phyloP scores from a whole-genome alignment of 2,888 invertebrate species.

The Drosophila ezoana region DNA sequence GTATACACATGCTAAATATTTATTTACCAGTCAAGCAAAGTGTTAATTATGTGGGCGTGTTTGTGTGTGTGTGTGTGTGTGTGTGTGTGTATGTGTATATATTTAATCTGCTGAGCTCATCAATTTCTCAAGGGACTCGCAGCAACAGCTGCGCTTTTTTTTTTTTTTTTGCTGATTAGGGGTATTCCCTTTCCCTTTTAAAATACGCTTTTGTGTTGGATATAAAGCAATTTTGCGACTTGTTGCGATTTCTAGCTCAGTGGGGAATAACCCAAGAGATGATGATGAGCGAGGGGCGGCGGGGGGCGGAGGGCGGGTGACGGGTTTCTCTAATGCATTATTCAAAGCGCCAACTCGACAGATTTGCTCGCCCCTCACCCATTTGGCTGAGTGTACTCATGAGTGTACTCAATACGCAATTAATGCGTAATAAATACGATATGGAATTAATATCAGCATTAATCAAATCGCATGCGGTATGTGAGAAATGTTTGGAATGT shows the following conservation, averaged over 20 bases:
- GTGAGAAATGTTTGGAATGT: background rate
- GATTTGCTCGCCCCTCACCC: background rate
- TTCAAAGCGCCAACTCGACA: constrained; percentile 9
- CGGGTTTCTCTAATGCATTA: background rate
- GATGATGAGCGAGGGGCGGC: background rate
- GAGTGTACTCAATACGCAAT: constrained; percentile 37
- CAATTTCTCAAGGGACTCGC: constrained; percentile 52
- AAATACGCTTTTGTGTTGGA: constrained; percentile 3
- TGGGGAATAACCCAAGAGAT: background rate
- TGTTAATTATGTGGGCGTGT: constrained; percentile 71
- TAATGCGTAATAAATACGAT: constrained; percentile 34
- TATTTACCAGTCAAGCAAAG: constrained; percentile 69
- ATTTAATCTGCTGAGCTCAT: constrained; percentile 68
- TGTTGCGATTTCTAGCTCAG: constrained; percentile 9
- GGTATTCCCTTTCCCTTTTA: constrained; percentile 1
- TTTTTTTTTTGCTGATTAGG: background rate
- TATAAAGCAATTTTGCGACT: constrained; percentile 4
- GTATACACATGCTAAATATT: constrained; percentile 69
- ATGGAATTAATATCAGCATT: constrained; percentile 47
- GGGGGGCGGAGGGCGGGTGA: no score
- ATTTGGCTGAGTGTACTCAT: constrained; percentile 11
- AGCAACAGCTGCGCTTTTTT: constrained; percentile 48
- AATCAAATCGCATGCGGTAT: constrained; percentile 37
- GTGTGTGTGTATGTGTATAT: constrained; percentile 29
- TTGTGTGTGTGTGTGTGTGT: constrained; percentile 12